Conservation (phyloP, 2,888 invertebrate genomes). For the Archaeoteleia sp. region DNA sequence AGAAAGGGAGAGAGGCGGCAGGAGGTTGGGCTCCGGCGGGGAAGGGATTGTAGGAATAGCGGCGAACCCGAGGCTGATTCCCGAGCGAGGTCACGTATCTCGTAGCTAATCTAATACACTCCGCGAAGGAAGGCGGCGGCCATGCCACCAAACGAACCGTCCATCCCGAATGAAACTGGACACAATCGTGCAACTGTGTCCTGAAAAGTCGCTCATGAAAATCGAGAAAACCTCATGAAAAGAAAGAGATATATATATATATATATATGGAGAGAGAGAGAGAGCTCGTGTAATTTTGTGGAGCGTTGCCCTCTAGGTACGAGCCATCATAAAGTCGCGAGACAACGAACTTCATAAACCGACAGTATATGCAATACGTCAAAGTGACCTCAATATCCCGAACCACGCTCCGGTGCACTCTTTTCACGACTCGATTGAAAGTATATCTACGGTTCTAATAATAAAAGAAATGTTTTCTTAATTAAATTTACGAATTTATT, state of each 20-base stretch:
- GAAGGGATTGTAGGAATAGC: conserved; percentile 17
- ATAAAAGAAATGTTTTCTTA: too few species aligned
- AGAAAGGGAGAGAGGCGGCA: background rate
- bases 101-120: conserved; percentile 73
- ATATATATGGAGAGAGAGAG: conserved; percentile 4
- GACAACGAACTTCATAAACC: conserved; percentile 59
- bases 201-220: too few species aligned
- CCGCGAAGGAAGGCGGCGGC: conserved; percentile 54
- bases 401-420: too few species aligned
- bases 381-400: too few species aligned
- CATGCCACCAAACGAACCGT: conserved; percentile 49
- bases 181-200: conserved; percentile 24
- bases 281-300: conserved; percentile 66
- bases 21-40: conserved; percentile 2
- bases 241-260: too few species aligned
- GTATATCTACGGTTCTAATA: too few species aligned
- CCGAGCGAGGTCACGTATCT: conserved; percentile 73
- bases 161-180: conserved; percentile 56
- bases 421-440: too few species aligned
- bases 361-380: too few species aligned
- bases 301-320: conserved; percentile 69
- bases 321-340: conserved; percentile 67
- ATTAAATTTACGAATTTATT: too few species aligned
- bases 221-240: too few species aligned
- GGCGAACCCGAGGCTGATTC: conserved; percentile 70